Evolutionary conservation across 2,888 invertebrate genomes (phyloP).

Genomic region (Synanthedon tipuliformis): DNA sequence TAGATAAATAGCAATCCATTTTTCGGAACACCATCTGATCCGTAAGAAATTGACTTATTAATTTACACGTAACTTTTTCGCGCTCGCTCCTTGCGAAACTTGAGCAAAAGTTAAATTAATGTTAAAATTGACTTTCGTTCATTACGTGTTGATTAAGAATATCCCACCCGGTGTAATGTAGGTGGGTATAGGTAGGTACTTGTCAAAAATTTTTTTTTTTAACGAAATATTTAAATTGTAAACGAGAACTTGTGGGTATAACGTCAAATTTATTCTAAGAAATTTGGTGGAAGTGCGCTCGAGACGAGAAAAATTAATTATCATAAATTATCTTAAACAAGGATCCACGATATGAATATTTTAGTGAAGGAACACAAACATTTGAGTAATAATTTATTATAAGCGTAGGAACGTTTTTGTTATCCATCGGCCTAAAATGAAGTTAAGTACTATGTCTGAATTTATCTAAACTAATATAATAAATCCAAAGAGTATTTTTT

Average conservation of each 20-base stretch:
- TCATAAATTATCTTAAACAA: conserved; percentile 29
- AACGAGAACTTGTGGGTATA: conserved; percentile 2
- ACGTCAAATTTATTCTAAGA: conserved; percentile 19
- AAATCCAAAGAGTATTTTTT: too few relatives aligned
- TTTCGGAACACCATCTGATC: too few relatives aligned
- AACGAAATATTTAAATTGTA: conserved; percentile 5
- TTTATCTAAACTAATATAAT: too few relatives aligned
- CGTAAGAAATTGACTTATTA: too few relatives aligned
- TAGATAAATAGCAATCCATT: too few relatives aligned
- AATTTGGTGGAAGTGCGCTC: conserved; percentile 8
- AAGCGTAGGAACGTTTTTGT: background rate
- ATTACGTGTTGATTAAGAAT: too few relatives aligned
- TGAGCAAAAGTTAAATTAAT: too few relatives aligned
- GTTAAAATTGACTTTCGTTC: too few relatives aligned
- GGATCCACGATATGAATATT: conserved; percentile 22
- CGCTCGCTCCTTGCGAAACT: too few relatives aligned
- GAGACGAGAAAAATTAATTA: conserved; percentile 25
- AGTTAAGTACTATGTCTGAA: background rate
- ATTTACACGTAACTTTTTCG: too few relatives aligned
- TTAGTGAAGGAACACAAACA: conserved; percentile 10
- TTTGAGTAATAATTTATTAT: conserved; percentile 5
- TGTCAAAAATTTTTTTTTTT: background rate
- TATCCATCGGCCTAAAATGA: background rate
- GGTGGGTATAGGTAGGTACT: background rate
- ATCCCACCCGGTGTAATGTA: background rate